Conservation (phyloP, 2,888 invertebrate species). For the Philereme transversata region DNA sequence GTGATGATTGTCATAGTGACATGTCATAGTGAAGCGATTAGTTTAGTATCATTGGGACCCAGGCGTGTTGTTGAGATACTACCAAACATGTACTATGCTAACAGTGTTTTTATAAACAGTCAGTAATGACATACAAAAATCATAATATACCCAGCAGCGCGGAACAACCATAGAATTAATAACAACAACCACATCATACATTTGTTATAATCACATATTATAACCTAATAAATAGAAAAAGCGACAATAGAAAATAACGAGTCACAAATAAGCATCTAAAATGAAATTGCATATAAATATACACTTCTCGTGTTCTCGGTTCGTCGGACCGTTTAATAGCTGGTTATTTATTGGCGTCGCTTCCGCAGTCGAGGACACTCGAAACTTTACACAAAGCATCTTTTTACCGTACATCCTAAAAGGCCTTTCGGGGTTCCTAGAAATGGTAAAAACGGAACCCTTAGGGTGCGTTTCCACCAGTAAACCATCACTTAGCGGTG, state of each 20-base stretch:
- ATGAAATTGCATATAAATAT: slow-evolving; percentile 81
- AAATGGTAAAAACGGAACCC: no score
- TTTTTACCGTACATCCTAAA: no score
- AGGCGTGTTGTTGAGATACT: slow-evolving; percentile 3
- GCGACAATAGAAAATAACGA: slow-evolving; percentile 81
- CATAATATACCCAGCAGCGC: slow-evolving; percentile 54
- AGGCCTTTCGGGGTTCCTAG: no score
- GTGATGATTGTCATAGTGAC: not conserved
- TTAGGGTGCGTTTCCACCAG: no score
- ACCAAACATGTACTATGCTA: slow-evolving; percentile 8
- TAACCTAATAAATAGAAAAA: slow-evolving; percentile 80
- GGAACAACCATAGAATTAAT: slow-evolving; percentile 48
- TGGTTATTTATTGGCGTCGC: slow-evolving; percentile 67
- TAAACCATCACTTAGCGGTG: no score
- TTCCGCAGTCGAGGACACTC: slow-evolving; percentile 49
- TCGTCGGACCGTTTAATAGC: slow-evolving; percentile 75
- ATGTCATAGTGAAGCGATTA: no score
- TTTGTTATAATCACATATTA: slow-evolving; percentile 81
- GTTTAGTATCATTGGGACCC: no score
- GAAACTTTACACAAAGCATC: not conserved
- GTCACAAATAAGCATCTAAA: slow-evolving; percentile 79
- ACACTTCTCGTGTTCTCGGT: slow-evolving; percentile 70
- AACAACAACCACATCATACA: slow-evolving; percentile 46
- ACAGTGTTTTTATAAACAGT: slow-evolving; percentile 27
- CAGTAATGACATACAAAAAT: slow-evolving; percentile 37